Percentiles rank a stretch among this genome's conserved stretches.
phyloP scores from a whole-genome alignment of 2,888 invertebrate species.

The Shargacucullia verbasci region DNA sequence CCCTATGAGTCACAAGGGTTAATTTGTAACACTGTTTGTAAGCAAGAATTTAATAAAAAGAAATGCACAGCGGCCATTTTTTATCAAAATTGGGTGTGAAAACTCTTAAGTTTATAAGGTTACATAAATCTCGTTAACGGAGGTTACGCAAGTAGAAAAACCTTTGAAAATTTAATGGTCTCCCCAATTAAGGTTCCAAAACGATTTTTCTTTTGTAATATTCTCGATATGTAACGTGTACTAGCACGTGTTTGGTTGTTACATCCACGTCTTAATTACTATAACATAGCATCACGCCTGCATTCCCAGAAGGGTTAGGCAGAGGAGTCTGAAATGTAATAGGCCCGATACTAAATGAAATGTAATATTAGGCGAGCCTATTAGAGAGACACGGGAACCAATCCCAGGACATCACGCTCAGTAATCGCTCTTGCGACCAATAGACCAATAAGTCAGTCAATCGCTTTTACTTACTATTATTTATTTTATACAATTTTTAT shows the following conservation, averaged over 20 bases:
- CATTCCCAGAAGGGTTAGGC: no score
- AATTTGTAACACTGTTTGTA: slow-evolving; percentile 22
- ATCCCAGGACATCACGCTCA: no score
- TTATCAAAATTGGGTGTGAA: slow-evolving; percentile 58
- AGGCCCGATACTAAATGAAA: no score
- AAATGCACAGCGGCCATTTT: slow-evolving; percentile 48
- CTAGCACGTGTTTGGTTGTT: slow-evolving; percentile 31
- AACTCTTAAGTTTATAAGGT: slow-evolving; percentile 58
- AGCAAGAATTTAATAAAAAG: slow-evolving; percentile 54
- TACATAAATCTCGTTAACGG: slow-evolving; percentile 71
- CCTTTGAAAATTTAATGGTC: slow-evolving; percentile 68
- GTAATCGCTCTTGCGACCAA: no score
- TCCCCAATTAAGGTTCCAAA: slow-evolving; percentile 70
- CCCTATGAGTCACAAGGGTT: slow-evolving; percentile 34
- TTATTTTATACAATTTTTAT: no score
- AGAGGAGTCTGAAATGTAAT: no score
- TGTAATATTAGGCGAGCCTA: no score
- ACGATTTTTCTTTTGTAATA: slow-evolving; percentile 42
- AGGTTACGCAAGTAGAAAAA: slow-evolving; percentile 66
- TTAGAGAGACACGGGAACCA: no score
- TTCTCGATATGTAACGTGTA: slow-evolving; percentile 32
- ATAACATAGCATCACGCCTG: no score
- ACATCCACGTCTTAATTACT: no score
- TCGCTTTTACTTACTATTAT: no score
- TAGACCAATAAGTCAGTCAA: no score